Base-by-base conservation (phyloP, 2,797 vertebrate species). In the Enoplosus armatus region DNA sequence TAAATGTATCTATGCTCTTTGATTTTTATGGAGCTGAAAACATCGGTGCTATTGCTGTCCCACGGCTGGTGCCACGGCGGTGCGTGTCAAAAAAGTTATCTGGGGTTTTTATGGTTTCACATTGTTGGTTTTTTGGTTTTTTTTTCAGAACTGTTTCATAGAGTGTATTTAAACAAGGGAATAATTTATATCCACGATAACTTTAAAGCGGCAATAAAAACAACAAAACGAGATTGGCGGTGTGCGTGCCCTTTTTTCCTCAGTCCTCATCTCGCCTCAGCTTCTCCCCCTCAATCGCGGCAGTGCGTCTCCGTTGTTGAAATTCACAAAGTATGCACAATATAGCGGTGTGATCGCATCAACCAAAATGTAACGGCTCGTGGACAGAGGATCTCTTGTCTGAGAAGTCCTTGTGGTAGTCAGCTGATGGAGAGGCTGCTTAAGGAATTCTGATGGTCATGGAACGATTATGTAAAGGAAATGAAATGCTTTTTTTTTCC, bases 21-120 rank as follows among this genome's bases (percentile, higher is more conserved):
- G n/a, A 43, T 29, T 62, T n/a, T 27, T 10, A 50, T 20, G 11
- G 0, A 62, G 47, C 60, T 65, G 39, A 55, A 68, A 65, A 72
- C 56, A 68, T 33, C 37, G 85, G 77, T 77, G 83, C 75, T 85
- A 31, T 51, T 4, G 1, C 56, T 82, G 72, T 72, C 41, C n/a
- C 53, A 48, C 64, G 56, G 60, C 70, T 72, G 27, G 41, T 45
- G 61, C 59, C 59, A 62, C 58, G 58, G 33, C 58, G 5, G 66
- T 76, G 20, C 62, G 39, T 79, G 45, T 82, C 27, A 48, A 54
- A 75, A 41, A 45, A 1, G 22, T 50, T 22, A 24, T 50, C 63
- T 72, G 14, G 2, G 15, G 22, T 70, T 63, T 70, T 63, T 69
- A 53, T 43, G 60, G 16, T 27, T 59, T 66, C 8, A 51, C 6